phyloP scores from a whole-genome alignment of 2,113 vertebrate species.

The Prionailurus bengalensis region DNA sequence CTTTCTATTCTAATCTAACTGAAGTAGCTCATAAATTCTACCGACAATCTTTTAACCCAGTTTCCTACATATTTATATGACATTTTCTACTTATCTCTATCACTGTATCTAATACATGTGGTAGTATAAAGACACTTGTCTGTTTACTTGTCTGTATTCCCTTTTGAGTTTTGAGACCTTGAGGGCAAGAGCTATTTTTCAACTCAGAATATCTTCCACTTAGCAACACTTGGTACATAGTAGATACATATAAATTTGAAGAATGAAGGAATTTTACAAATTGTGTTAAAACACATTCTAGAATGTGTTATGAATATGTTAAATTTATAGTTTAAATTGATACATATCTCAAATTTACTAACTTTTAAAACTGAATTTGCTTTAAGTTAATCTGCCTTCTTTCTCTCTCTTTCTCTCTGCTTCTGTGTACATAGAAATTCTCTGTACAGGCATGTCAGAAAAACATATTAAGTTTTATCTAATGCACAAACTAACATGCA shows the following conservation, averaged over 20 bases:
- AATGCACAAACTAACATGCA: background rate
- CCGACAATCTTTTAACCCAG: background rate
- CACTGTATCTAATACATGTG: background rate
- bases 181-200: constrained; percentile 12
- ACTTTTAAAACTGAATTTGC: background rate
- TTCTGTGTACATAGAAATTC: background rate
- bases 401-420: background rate
- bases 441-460: background rate
- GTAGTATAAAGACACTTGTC: background rate
- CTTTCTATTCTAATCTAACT: background rate
- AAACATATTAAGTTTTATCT: background rate
- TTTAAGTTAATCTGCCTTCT: background rate
- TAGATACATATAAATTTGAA: constrained; percentile 2
- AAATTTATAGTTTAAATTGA: constrained; percentile 17
- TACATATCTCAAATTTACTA: background rate
- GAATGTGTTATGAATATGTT: background rate
- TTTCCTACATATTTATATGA: background rate
- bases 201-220: background rate
- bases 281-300: constrained; percentile 52
- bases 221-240: background rate
- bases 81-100: constrained; percentile 7
- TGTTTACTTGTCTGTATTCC: background rate
- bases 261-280: constrained; percentile 36
- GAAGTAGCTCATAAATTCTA: background rate
- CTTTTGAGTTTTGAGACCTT: background rate